Evolutionary conservation across 2,888 invertebrate species (phyloP).

Genomic region (Cryptus viduatorius): DNA sequence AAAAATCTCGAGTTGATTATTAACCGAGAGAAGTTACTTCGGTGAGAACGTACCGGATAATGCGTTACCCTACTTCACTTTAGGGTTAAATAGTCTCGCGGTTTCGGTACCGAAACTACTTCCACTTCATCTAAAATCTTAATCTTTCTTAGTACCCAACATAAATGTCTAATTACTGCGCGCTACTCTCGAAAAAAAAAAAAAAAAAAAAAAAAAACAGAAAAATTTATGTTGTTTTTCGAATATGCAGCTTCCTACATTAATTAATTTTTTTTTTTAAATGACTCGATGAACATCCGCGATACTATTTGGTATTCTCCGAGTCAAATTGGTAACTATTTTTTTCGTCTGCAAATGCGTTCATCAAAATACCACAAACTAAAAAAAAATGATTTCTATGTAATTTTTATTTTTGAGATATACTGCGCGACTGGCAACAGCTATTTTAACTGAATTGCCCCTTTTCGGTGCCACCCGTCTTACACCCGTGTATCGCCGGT

Average conservation of each 20-base stretch:
- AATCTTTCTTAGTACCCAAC: background rate
- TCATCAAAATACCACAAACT: too few species aligned
- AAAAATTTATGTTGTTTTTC: too few species aligned
- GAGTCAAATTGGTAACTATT: too few species aligned
- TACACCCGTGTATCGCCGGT: slow-evolving; percentile 5
- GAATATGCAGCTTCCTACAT: too few species aligned
- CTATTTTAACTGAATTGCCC: background rate
- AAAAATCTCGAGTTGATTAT: slow-evolving; percentile 52
- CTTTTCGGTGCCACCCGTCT: slow-evolving; percentile 39
- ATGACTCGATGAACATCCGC: too few species aligned
- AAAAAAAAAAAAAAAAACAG: too few species aligned
- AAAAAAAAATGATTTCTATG: too few species aligned
- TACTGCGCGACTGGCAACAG: background rate
- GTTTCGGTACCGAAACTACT: slow-evolving; percentile 11
- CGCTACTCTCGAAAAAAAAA: background rate
- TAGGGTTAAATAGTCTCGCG: slow-evolving; percentile 32
- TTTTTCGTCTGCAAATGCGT: too few species aligned
- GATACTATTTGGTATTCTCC: too few species aligned
- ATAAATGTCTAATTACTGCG: background rate
- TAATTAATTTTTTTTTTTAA: too few species aligned
- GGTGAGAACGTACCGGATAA: slow-evolving; percentile 53
- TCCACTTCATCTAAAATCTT: background rate
- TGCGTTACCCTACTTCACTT: slow-evolving; percentile 57
- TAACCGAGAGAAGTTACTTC: slow-evolving; percentile 38
- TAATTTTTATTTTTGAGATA: background rate